Evolutionary conservation across 1,140 invertebrate genomes (phyloP), one percentile per base, ranked within the genome.

Genomic region (Trichomalopsis sarcophagae): DNA sequence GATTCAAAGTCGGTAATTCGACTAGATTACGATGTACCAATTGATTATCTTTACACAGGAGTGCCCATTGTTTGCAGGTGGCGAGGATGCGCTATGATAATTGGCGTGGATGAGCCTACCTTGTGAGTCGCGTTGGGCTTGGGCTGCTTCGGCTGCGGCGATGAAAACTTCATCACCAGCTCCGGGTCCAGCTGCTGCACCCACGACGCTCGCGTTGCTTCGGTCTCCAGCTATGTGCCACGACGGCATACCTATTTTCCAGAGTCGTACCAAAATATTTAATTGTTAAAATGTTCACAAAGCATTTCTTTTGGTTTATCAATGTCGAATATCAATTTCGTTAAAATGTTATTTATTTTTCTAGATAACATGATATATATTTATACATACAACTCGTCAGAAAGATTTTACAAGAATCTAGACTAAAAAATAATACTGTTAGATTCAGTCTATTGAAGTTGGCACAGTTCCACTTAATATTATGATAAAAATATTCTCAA

Each of bases 101-200:
- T 89, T 91, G 92, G 90, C 89, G 84, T 90, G 88, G 89, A 90
- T 91, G 91, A 92, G 92, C 95, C 95, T 96, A 96, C 96, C 96
- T 96, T 96, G 96, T 91, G 95, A 95, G 94, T 96, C 95, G 92
- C 96, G 94, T 93, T 96, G 95, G 92, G 95, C 95, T 92, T 94
- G 94, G 86, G 94, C 94, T 89, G 95, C 95, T 92, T 96, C 95
- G 94, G 96, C 95, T 89, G 95, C 94, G 90, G 95, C 94, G 89
- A 96, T 94, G 92, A 96, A 96, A 89, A 96, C 95, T 93, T 96
- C 95, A 87, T 96, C 96, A 90, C 91, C 91, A 27, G 91, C 84
- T 84, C 93, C 92, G 17, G 92, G 89, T 88, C 92, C 92, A 84
- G 89, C 89, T 86, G 92, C 91, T 47, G 91, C 89, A 62, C 91